phyloP scores from a whole-genome alignment of 2,113 vertebrate species.

The Elachura formosa region DNA sequence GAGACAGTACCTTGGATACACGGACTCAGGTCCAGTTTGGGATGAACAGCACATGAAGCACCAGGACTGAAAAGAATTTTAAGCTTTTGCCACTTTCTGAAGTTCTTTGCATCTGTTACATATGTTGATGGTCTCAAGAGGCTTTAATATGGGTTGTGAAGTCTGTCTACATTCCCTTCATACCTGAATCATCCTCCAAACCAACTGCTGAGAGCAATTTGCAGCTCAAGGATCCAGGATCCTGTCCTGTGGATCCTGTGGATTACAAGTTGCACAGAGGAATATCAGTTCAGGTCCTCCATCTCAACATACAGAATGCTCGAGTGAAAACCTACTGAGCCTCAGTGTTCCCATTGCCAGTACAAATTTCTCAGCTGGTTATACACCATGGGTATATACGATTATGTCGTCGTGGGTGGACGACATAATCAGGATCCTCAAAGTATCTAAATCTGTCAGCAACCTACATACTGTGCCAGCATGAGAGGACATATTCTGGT shows the following conservation, averaged over 20 bases:
- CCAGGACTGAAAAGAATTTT: background rate
- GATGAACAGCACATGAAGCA: background rate
- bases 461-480: slow-evolving; percentile 13
- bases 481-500: background rate
- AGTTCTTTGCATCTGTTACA: background rate
- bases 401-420: too few species aligned
- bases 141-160: background rate
- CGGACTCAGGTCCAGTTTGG: background rate
- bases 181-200: background rate
- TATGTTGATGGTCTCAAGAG: background rate
- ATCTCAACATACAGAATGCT: background rate
- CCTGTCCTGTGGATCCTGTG: too few species aligned
- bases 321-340: accelerated
- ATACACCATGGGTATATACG: too few species aligned
- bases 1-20: background rate
- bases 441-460: slow-evolving; percentile 42
- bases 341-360: background rate
- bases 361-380: too few species aligned
- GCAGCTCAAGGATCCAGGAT: background rate
- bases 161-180: background rate
- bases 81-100: background rate
- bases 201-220: background rate
- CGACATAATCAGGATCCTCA: slow-evolving; percentile 40
- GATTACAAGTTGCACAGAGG: background rate
- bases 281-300: background rate